Evolutionary conservation across 2,113 vertebrate species (phyloP), one percentile per base, ranked within the genome.

Genomic region (Urocynchramus pylzowi): DNA sequence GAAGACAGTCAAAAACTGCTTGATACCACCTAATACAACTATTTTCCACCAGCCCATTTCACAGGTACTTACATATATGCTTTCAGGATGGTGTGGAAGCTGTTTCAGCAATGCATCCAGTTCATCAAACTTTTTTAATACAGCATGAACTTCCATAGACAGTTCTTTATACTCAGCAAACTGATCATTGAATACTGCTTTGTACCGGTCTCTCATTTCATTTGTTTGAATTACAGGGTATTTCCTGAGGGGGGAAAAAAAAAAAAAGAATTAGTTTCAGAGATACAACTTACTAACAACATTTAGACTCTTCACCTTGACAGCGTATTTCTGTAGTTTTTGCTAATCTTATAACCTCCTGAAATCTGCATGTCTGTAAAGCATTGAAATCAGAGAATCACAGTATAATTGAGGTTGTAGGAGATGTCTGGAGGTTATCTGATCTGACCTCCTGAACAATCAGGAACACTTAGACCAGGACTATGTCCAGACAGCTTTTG

Each of bases 101-200:
- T 97, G 98, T 68, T 97, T 97, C 96, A 99, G 98, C 96, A 99
- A 93, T 3, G 97, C 97, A 19, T 99, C 99, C 97, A 99, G 98
- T 57, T 99, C 98, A 20, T 98, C 98, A 52, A 99, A 98, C 93
- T 98, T 99, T 76, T 97, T 98, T 83, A 98, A 75, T 83, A 99
- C 95, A 10, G 97, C 98, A 68, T 99, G 98, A 33, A 99, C 98
- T 95, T 99, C 99, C 11, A 97, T 67, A 6, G 99, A 99, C 24
- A 99, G 98, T 87, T 99, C 99, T 97, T 99, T 99, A 96, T 99
- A 99, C 91, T 99, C 99, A 3, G 99, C 98, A 61, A 99, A 99
- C 96, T 99, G 99, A 96, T 99, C 99, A 52, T 99, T 99, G 97
- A 99, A 99, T 74, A 99, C 99, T 6, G 99, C 99, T 96, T 98